Evolutionary conservation across 2,888 invertebrate species (phyloP), one percentile per base, ranked within the genome.

Genomic region (Amiota mariae): DNA sequence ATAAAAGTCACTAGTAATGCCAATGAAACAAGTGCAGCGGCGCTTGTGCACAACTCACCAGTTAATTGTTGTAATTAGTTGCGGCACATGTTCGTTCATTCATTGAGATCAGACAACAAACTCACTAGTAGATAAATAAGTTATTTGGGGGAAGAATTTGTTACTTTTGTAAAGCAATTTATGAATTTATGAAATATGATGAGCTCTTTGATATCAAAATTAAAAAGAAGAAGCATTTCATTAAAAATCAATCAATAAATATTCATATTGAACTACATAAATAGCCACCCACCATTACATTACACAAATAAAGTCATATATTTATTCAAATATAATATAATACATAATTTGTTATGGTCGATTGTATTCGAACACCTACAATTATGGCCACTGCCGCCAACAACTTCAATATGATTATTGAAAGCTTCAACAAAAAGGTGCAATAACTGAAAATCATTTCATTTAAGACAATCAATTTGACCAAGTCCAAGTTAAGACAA

Each of bases 291-390:
- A 15, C 8, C 20, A 72, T 78, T 72, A 48, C 67, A 66, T 48
- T 48, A 63, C 67, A 57, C 63, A n/a, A n/a, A 15, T 57, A 67
- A 24, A 63, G 67, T 59, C 18, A 81, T 80, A 83, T 82, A 6
- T 36, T 6, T 36, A 3, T 36, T 36, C 6, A 36, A 36, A 36
- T 36, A 2, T 36, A 2, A 36, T 36, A 36, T 36, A 36, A 36
- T 24, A 24, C 24, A 24, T 36, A 36, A 36, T 36, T 36, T 36
- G 36, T 36, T 36, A 36, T 6, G 6, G 6, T 36, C 36, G 36
- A 36, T 36, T 36, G 36, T 6, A 36, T 36, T 36, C 36, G 36
- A 36, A 36, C 36, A 36, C 36, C 36, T 36, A 36, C 36, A 36
- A 36, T 6, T 0, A 36, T 36, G 36, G 36, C 36, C 2, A 6